A percentile compares a stretch with the other conserved stretches of the same genome.
These are phyloP conservation scores for Tinea pellionella DNA, from an alignment of 2,888 invertebrate genomes.

Conservation along the genomic window DNA sequence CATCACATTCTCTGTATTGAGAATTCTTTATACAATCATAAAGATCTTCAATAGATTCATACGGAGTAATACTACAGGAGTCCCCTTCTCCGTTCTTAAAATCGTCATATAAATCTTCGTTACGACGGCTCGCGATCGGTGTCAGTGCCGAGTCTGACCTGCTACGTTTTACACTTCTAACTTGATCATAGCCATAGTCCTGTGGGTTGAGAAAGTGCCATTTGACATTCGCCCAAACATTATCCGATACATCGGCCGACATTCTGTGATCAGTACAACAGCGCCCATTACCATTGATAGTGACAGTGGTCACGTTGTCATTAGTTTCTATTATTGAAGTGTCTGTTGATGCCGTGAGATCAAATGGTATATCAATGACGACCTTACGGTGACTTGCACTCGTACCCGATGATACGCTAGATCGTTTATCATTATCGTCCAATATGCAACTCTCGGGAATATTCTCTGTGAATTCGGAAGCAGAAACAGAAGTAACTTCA, in stretches of 20 bases:
- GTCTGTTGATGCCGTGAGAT: conserved; percentile 46
- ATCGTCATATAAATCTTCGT: conserved; percentile 57
- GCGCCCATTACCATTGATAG: conserved; percentile 47
- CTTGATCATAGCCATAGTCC: conserved; percentile 59
- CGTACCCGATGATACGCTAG: conserved; percentile 40
- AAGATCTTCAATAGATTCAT: conserved; percentile 62
- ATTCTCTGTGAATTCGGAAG: conserved; percentile 42
- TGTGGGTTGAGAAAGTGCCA: conserved; percentile 61
- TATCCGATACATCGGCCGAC: conserved; percentile 55
- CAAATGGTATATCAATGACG: conserved; percentile 51
- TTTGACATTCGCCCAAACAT: conserved; percentile 59
- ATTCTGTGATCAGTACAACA: conserved; percentile 60
- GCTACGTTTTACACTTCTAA: conserved; percentile 54
- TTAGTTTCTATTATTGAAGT: conserved; percentile 42
- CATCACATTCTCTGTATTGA: conserved; percentile 48
- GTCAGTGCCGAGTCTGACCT: conserved; percentile 59
- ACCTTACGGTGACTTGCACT: conserved; percentile 43
- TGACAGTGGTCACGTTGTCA: conserved; percentile 53
- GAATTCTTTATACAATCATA: conserved; percentile 63
- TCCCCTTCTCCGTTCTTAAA: conserved; percentile 46
- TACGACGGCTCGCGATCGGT: conserved; percentile 42
- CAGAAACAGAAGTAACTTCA: conserved; percentile 50
- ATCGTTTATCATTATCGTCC: conserved; percentile 41
- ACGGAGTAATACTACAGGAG: conserved; percentile 60
- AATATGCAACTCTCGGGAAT: conserved; percentile 34